Conservation (phyloP, 1,140 invertebrate genomes). For the Belonocnema kinseyi region DNA sequence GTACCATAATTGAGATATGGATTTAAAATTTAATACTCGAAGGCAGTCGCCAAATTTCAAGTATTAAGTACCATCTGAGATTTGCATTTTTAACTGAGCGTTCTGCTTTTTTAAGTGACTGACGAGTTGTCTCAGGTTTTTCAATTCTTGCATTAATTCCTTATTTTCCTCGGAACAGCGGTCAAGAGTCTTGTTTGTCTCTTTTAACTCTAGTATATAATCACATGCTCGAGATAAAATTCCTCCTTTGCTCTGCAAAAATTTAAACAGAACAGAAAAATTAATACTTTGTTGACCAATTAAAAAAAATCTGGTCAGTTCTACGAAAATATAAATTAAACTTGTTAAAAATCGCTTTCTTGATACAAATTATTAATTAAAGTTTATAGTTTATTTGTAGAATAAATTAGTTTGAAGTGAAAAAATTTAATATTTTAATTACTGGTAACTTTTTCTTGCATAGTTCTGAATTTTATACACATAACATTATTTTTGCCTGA, state of each 20-base stretch:
- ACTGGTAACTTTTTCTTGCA: no score
- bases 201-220: constrained; percentile 89
- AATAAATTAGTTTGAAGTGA: no score
- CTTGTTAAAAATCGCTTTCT: no score
- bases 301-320: no score
- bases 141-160: constrained; percentile 73
- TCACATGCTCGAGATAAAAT: constrained; percentile 95
- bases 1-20: background rate
- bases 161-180: constrained; percentile 77
- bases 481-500: no score
- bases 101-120: constrained; percentile 78
- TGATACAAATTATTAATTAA: no score
- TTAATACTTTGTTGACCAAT: no score
- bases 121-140: constrained; percentile 74
- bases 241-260: constrained; percentile 89
- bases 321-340: no score
- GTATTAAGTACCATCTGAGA: constrained; percentile 57
- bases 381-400: no score
- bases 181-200: constrained; percentile 79
- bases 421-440: no score
- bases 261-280: constrained; percentile 32
- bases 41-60: background rate
- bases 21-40: background rate
- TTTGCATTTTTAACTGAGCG: constrained; percentile 72
- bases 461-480: no score